Base-by-base conservation (phyloP, 2,888 invertebrate genomes). In the Argyra leucocephala region DNA sequence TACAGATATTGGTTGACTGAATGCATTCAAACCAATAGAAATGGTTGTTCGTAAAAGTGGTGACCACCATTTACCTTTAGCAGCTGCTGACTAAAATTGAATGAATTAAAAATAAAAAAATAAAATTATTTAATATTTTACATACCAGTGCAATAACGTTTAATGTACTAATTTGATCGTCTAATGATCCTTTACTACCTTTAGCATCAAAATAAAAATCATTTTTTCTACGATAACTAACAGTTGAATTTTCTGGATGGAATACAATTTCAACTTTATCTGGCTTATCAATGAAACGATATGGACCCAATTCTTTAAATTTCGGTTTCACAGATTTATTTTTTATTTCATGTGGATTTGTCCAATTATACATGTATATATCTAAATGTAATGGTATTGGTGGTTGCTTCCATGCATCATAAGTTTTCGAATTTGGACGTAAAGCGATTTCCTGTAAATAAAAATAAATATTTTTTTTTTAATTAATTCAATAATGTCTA, bases 61-160 rank as follows among this genome's bases (percentile, higher is more conserved):
- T 37, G 81, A 81, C 86, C 86, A 86, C 64, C 83, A 77, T 59
- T 86, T 82, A 0, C 84, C 81, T 63, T 74, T 77, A 18, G 74
- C 73, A 18, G 76, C 79, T 6, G 80, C 84, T 22, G 83, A 81
- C 84, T 84, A 62, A 68, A 12, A 65, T 64, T 57, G n/a, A 61
- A 23, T 63, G 57, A 62, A 63, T 37, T 57, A 24, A 21, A 57
- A 37, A 21, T 7, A 1, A 62, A 61, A 64, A 60, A 22, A 24
- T 58, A 5, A 31, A 23, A 12, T 31, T 26, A 61, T n/a, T n/a
- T 26, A 26, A 24, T 5, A 37, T n/a, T 61, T 67, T 65, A 76
- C 88, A 85, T 76, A 94, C 94, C 81, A 90, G 82, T 64, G 89
- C 87, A 9, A 92, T 86, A 2, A 88, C 85, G 77, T 94, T 93